Percentiles rank a stretch among this genome's conserved stretches.
phyloP scores from a whole-genome alignment of 2,113 vertebrate species.

The Sisor rabdophorus region DNA sequence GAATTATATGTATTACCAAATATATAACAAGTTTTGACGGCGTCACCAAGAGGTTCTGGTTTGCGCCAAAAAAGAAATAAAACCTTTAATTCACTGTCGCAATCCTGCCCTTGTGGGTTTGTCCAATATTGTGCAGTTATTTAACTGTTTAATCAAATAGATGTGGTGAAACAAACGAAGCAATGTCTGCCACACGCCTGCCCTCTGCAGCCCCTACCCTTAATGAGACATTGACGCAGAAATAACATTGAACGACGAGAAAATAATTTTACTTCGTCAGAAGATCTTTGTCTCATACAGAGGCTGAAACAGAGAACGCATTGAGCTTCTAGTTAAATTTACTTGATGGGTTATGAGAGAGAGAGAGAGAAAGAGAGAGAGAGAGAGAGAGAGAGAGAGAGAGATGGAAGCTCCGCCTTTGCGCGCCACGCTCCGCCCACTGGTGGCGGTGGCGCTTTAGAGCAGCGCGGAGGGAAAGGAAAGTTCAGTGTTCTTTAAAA shows the following conservation, averaged over 20 bases:
- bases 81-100: neutral
- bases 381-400: neutral
- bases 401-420: neutral
- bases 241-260: neutral
- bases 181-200: neutral
- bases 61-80: neutral
- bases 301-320: conserved; percentile 13
- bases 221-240: neutral
- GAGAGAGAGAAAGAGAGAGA: neutral
- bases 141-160: neutral
- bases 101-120: neutral
- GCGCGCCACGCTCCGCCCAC: conserved; percentile 36
- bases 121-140: neutral
- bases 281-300: neutral
- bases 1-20: no score
- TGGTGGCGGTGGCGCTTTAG: conserved; percentile 29
- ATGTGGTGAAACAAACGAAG: neutral
- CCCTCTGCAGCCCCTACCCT: neutral
- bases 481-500: conserved; percentile 46
- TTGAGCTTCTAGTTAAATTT: neutral
- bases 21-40: neutral
- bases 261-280: neutral
- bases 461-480: conserved; percentile 35
- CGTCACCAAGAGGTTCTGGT: neutral
- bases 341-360: neutral